A percentile compares a stretch with the other conserved stretches of the same genome.
These are phyloP conservation scores for Steinernema feltiae DNA, from an alignment of 1,140 invertebrate species.

Conservation along the genomic window DNA sequence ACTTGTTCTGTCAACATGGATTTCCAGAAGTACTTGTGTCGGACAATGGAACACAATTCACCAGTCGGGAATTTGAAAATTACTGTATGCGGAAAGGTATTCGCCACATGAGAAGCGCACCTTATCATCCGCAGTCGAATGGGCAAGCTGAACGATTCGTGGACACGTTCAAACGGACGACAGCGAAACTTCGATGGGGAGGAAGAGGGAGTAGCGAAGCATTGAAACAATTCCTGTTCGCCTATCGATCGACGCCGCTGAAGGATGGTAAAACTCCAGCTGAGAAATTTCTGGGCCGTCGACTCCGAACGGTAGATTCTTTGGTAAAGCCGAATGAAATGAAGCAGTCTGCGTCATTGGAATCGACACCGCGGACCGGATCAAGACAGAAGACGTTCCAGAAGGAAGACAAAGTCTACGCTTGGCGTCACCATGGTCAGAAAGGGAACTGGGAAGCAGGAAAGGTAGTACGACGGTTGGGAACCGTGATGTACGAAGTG, in stretches of 20 bases:
- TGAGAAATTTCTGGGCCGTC: not conserved
- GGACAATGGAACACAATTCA: conserved; percentile 58
- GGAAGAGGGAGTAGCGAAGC: not conserved
- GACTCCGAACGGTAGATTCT: not conserved
- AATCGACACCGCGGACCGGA: not conserved
- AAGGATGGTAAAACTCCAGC: not conserved
- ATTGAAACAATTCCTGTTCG: conserved; percentile 21
- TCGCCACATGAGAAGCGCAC: conserved; percentile 36
- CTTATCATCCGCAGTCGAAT: conserved; percentile 54
- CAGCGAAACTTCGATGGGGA: conserved; percentile 10
- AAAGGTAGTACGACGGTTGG: not conserved
- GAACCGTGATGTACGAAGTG: not conserved
- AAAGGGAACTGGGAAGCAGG: not conserved
- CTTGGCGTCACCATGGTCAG: not conserved
- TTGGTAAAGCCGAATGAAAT: not conserved
- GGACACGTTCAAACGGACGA: conserved; percentile 43
- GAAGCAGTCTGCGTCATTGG: not conserved
- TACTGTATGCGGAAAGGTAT: conserved; percentile 45
- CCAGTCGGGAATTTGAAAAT: conserved; percentile 46
- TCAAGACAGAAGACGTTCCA: not conserved
- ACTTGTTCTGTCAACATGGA: conserved; percentile 41
- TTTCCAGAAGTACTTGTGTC: conserved; percentile 46
- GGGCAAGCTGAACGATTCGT: conserved; percentile 54
- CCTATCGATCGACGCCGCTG: conserved; percentile 13
- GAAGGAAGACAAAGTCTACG: not conserved